Base-by-base conservation (phyloP, 1,140 invertebrate species). In the Akabosia matsudoensis region DNA sequence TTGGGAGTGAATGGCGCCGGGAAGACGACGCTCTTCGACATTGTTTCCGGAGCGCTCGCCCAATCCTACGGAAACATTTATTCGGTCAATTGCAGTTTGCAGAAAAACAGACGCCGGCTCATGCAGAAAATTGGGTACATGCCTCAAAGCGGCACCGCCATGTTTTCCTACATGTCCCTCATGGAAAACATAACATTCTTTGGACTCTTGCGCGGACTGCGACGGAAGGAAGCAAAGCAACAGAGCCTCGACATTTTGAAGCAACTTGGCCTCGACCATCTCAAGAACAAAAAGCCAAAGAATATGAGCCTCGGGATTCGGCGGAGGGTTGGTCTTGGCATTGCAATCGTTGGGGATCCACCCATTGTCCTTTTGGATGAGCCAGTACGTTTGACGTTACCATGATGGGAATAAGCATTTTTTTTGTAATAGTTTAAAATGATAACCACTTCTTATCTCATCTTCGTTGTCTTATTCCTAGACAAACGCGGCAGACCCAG, bases 271-370 rank as follows among this genome's bases (percentile, higher is more conserved):
- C 31, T 67, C 10, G 24, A 67, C 10, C 3, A 67, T 4, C 31
- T 28, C n/a, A n/a, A 2, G 13, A 30, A 28, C 3, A 31, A 13
- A 7, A 3, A 10, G 22, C 1, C 7, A 3, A 28, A 67, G 13
- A 2, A 67, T 31, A 13, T 67, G 28, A 67, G 61, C 31, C 26
- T 10, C 13, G 61, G 61, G 3, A 96, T 95, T 85, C 92, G 90
- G 82, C 85, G 94, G 74, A 96, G 96, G 83, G 85, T 96, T 10
- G 93, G 92, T 70, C 90, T 93, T 74, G 93, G 93, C 4, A 88
- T 95, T 79, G 92, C 93, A 31, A 87, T 90, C 30, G 89, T 96
- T 83, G 92, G 92, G 34, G 88, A 92, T 75, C 90, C 92, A 13
- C 87, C 89, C 4, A 86, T 95, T 0, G 89, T 96, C 26, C 88